Percentiles rank a stretch among this genome's conserved stretches.
Conservation (phyloP, 2,888 invertebrate species). For the Xanthia togata region DNA sequence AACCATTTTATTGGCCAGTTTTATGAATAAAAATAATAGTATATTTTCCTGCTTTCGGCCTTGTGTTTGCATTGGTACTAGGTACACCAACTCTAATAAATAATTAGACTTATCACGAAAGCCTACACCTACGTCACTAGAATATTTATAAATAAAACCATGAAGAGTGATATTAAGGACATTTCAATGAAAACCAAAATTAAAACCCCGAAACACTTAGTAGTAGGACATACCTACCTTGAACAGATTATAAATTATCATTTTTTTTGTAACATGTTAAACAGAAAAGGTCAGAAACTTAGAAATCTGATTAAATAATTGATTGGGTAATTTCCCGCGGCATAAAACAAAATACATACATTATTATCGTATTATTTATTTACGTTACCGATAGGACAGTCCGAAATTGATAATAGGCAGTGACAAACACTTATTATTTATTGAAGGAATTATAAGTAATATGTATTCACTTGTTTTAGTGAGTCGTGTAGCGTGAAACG, state of each 20-base stretch:
- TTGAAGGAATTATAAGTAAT: slow-evolving; percentile 34
- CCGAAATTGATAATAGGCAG: slow-evolving; percentile 18
- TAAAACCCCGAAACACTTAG: background rate
- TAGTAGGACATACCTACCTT: background rate
- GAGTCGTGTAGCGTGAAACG: slow-evolving; percentile 7
- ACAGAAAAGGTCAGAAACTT: background rate
- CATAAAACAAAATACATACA: background rate
- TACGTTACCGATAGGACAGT: slow-evolving; percentile 35
- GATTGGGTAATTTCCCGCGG: slow-evolving; percentile 18
- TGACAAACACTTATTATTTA: slow-evolving; percentile 34
- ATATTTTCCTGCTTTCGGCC: slow-evolving; percentile 1
- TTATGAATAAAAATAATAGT: background rate
- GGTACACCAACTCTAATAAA: no score
- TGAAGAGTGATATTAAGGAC: background rate
- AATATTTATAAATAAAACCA: slow-evolving; percentile 2
- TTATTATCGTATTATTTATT: slow-evolving; percentile 30
- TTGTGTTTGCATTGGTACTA: background rate
- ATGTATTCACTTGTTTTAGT: background rate
- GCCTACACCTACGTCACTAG: background rate
- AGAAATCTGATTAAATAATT: slow-evolving; percentile 21
- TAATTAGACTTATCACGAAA: slow-evolving; percentile 1
- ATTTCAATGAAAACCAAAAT: background rate
- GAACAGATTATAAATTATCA: background rate
- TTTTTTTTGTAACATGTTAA: background rate
- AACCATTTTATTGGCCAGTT: background rate